A percentile compares a stretch with the other conserved stretches of the same genome.
phyloP scores from a whole-genome alignment of 2,113 vertebrate genomes.

The Clarias macrocephalus region DNA sequence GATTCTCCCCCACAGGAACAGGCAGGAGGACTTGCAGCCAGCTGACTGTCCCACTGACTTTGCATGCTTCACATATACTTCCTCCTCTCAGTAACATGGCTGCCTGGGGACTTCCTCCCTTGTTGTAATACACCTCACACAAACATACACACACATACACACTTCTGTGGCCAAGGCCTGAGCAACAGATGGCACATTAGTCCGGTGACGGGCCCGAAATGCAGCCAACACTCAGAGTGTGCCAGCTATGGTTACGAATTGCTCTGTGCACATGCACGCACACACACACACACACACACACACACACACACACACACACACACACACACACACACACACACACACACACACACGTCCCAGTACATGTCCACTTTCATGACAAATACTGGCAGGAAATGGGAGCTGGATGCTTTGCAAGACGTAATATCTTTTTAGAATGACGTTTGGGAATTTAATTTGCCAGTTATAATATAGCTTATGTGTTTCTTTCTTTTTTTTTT shows the following conservation, averaged over 20 bases:
- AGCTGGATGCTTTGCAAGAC: slow-evolving; percentile 24
- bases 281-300: neutral
- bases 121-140: slow-evolving; percentile 5
- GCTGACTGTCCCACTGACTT: slow-evolving; percentile 31
- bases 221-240: slow-evolving; percentile 30
- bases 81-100: slow-evolving; percentile 42
- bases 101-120: slow-evolving; percentile 43
- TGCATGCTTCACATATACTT: slow-evolving; percentile 39
- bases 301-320: slow-evolving; percentile 4
- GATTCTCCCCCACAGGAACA: neutral
- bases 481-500: neutral
- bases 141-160: slow-evolving; percentile 34
- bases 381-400: slow-evolving; percentile 39
- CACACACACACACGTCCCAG: neutral
- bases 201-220: slow-evolving; percentile 25
- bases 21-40: slow-evolving; percentile 19
- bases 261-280: neutral
- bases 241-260: slow-evolving; percentile 45
- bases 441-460: slow-evolving; percentile 13
- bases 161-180: slow-evolving; percentile 44
- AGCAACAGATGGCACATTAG: slow-evolving; percentile 49
- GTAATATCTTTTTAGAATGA: slow-evolving; percentile 24
- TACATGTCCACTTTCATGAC: slow-evolving; percentile 32
- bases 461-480: neutral
- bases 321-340: slow-evolving; percentile 3